Percentiles rank a stretch among this genome's conserved stretches.
Conservation (phyloP, 2,113 vertebrate genomes). For the Erinaceus europaeus region DNA sequence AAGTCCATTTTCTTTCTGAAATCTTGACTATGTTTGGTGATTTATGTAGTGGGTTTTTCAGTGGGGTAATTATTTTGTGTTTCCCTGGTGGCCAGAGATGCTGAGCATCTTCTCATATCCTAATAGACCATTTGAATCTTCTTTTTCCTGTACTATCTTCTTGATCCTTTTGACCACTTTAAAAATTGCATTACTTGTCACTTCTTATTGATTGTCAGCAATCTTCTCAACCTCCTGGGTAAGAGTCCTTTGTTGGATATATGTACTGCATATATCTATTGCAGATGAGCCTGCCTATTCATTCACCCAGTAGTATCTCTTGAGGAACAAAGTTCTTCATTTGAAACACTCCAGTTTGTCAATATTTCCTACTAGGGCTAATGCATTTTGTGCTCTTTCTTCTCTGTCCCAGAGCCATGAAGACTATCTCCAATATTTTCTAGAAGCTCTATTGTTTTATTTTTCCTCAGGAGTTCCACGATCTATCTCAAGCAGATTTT, state of each 20-base stretch:
- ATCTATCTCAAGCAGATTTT: neutral
- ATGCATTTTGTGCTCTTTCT: neutral
- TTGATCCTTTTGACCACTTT: slow-evolving; percentile 17
- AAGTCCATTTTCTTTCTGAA: neutral
- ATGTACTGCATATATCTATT: neutral
- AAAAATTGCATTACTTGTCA: slow-evolving; percentile 23
- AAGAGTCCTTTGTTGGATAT: neutral
- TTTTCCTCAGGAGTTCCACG: neutral
- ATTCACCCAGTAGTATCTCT: neutral
- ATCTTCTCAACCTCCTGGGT: neutral
- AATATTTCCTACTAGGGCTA: neutral
- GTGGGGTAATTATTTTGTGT: neutral
- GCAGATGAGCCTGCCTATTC: neutral
- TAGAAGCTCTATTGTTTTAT: neutral
- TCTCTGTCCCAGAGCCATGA: neutral
- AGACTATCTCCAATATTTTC: neutral
- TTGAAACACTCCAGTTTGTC: neutral
- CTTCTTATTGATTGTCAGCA: slow-evolving; percentile 7
- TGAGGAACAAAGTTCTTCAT: slow-evolving; percentile 18
- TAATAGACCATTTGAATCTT: slow-evolving; percentile 1
- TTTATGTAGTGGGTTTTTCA: neutral
- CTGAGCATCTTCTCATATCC: neutral
- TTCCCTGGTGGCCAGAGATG: neutral
- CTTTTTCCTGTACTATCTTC: slow-evolving; percentile 7
- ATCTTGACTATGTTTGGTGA: neutral